These are phyloP conservation scores for Spilarctia lutea DNA, from an alignment of 2,888 invertebrate genomes.

Conservation along the genomic window DNA sequence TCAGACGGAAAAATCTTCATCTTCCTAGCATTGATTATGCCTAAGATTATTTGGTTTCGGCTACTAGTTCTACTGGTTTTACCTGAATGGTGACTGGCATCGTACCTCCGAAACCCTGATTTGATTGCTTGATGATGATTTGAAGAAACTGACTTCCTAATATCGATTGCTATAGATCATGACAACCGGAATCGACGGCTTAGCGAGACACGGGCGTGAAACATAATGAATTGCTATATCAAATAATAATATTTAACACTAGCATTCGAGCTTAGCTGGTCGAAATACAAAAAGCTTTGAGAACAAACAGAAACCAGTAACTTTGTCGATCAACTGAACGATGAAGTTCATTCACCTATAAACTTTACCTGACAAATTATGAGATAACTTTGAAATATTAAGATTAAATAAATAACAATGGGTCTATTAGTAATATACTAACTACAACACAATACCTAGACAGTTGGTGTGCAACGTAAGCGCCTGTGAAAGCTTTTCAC, in stretches of 20 bases:
- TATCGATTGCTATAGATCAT: too few relatives aligned
- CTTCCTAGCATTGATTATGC: too few relatives aligned
- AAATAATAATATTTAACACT: background rate
- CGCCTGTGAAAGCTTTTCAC: conserved; percentile 56
- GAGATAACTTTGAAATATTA: conserved; percentile 41
- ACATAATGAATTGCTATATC: too few relatives aligned
- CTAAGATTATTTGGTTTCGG: too few relatives aligned
- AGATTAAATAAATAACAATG: conserved; percentile 51
- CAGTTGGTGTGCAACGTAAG: conserved; percentile 41
- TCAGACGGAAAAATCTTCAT: too few relatives aligned
- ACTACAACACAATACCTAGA: conserved; percentile 38
- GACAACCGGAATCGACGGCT: too few relatives aligned
- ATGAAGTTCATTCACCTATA: conserved; percentile 10
- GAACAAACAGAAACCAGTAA: background rate
- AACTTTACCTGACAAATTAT: conserved; percentile 32
- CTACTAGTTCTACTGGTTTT: too few relatives aligned
- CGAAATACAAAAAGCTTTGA: background rate
- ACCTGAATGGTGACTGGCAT: too few relatives aligned
- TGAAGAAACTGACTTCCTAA: too few relatives aligned
- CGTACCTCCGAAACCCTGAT: too few relatives aligned
- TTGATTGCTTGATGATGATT: too few relatives aligned
- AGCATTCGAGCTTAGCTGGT: background rate
- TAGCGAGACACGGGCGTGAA: too few relatives aligned
- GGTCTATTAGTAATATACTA: conserved; percentile 45
- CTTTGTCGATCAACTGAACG: background rate